Evolutionary conservation across 2,113 vertebrate species (phyloP).

Genomic region (Zosterops pallidus): DNA sequence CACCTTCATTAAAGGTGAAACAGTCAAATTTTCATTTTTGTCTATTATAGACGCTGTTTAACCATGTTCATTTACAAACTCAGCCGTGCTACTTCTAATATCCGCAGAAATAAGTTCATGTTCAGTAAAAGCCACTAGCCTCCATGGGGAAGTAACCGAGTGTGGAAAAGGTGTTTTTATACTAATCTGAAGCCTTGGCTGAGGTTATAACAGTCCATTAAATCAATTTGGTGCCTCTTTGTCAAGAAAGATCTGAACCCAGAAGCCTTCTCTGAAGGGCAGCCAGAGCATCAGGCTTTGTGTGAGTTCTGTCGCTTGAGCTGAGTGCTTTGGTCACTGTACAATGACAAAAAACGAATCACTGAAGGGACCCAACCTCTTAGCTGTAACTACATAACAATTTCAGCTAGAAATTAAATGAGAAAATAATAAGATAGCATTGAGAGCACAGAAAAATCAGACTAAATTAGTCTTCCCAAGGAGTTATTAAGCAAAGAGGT

Average conservation of each 20-base stretch:
- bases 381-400: background rate
- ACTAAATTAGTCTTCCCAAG: background rate
- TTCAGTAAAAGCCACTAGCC: background rate
- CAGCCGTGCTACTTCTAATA: background rate
- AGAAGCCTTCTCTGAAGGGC: background rate
- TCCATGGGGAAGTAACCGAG: background rate
- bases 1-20: constrained; percentile 11
- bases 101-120: background rate
- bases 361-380: background rate
- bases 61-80: background rate
- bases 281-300: background rate
- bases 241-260: background rate
- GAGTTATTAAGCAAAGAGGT: background rate
- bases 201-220: constrained; percentile 4
- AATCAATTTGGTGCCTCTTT: background rate
- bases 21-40: background rate
- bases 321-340: background rate
- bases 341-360: background rate
- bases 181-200: background rate
- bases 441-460: background rate
- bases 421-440: background rate
- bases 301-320: background rate
- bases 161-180: background rate
- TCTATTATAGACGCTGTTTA: background rate
- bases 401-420: background rate